phyloP scores from a whole-genome alignment of 2,888 invertebrate species.

The Panopea generosa region DNA sequence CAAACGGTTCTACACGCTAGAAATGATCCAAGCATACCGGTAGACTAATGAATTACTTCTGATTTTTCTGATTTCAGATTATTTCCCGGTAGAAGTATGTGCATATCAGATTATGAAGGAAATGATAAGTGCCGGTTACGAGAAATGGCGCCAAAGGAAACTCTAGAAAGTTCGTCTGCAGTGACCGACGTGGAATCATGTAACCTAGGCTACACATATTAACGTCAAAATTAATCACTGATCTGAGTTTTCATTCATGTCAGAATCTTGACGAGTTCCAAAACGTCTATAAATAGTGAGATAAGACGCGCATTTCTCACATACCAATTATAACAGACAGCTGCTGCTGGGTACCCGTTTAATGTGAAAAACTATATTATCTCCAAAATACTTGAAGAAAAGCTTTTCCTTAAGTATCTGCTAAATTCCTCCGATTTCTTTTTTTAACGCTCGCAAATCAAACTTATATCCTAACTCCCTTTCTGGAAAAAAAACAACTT shows the following conservation, averaged over 20 bases:
- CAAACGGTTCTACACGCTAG: not conserved
- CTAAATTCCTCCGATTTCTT: too few relatives aligned
- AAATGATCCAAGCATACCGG: not conserved
- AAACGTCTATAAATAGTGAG: slow-evolving; percentile 21
- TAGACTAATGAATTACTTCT: slow-evolving; percentile 21
- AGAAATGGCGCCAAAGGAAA: slow-evolving; percentile 19
- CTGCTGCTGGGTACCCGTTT: slow-evolving; percentile 14
- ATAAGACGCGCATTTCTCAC: slow-evolving; percentile 20
- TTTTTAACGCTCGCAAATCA: too few relatives aligned
- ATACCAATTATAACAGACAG: slow-evolving; percentile 21
- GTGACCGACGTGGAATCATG: slow-evolving; percentile 3
- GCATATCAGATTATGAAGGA: slow-evolving; percentile 14
- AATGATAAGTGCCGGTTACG: slow-evolving; percentile 19
- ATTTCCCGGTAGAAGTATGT: slow-evolving; percentile 3
- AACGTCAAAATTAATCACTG: slow-evolving; percentile 45
- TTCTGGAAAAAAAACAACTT: too few relatives aligned
- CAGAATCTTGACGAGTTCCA: slow-evolving; percentile 11
- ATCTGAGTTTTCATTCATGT: slow-evolving; percentile 37
- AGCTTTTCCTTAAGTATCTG: too few relatives aligned
- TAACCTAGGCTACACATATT: slow-evolving; percentile 13
- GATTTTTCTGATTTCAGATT: slow-evolving; percentile 5
- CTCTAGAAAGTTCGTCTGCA: slow-evolving; percentile 1
- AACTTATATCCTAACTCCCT: too few relatives aligned
- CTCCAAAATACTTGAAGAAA: too few relatives aligned
- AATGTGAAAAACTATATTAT: too few relatives aligned